These are phyloP conservation scores for Parapsyche elsis DNA, from an alignment of 1,140 invertebrate genomes.

Conservation along the genomic window DNA sequence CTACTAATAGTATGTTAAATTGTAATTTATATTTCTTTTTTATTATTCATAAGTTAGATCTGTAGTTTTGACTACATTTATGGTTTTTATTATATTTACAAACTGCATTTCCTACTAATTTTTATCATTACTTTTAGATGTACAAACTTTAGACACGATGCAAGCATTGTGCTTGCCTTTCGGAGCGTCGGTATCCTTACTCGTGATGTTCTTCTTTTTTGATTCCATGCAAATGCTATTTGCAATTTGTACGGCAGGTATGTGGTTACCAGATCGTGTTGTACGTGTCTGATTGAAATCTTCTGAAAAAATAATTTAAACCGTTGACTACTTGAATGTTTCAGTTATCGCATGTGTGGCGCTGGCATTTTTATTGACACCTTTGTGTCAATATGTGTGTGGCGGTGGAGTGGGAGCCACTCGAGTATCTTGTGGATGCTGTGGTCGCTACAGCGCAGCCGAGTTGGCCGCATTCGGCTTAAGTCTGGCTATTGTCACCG, in stretches of 20 bases:
- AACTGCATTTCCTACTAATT: neutral
- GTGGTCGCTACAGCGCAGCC: conserved; percentile 91
- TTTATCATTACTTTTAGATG: conserved; percentile 69
- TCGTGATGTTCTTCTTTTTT: conserved; percentile 99
- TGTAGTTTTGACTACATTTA: no score
- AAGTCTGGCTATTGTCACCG: conserved; percentile 92
- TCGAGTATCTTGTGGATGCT: conserved; percentile 92
- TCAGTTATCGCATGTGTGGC: conserved; percentile 97
- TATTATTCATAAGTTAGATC: neutral
- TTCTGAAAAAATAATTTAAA: neutral
- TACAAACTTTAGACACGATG: conserved; percentile 95
- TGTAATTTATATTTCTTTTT: neutral
- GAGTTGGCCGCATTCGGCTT: conserved; percentile 94
- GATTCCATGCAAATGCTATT: conserved; percentile 98
- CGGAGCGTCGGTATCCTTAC: conserved; percentile 93
- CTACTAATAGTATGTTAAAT: conserved; percentile 59
- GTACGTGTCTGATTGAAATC: no score
- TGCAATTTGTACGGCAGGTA: conserved; percentile 97
- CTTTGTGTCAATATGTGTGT: conserved; percentile 96
- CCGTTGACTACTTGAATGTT: conserved; percentile 49
- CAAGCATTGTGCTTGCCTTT: conserved; percentile 96
- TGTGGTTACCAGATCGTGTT: conserved; percentile 66
- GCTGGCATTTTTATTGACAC: conserved; percentile 92
- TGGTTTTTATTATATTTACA: neutral
- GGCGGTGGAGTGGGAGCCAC: conserved; percentile 82